Conservation (phyloP, 2,888 invertebrate species). For the Pollenia amentaria region DNA sequence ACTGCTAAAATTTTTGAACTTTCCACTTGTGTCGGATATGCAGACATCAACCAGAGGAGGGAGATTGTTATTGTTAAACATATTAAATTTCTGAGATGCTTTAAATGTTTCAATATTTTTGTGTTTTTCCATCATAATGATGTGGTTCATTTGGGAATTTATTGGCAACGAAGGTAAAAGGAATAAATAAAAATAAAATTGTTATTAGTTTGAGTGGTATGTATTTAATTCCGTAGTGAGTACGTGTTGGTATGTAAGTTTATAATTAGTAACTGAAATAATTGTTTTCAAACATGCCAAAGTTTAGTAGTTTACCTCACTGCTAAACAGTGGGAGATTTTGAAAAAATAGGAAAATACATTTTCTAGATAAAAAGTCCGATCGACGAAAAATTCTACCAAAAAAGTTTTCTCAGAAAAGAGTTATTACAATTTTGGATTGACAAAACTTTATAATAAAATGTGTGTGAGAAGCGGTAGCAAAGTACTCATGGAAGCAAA, state of each 20-base stretch:
- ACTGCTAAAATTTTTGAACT: conserved; percentile 84
- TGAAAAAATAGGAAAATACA: too few relatives aligned
- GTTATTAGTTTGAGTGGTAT: too few relatives aligned
- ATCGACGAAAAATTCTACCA: too few relatives aligned
- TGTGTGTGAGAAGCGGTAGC: too few relatives aligned
- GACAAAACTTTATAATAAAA: too few relatives aligned
- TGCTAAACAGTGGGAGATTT: too few relatives aligned
- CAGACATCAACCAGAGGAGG: conserved; percentile 26
- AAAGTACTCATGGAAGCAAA: too few relatives aligned
- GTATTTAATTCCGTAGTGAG: background rate
- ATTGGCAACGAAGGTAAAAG: background rate
- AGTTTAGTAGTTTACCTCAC: background rate
- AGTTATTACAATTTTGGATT: too few relatives aligned
- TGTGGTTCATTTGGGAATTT: background rate
- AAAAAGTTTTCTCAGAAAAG: too few relatives aligned
- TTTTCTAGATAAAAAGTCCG: too few relatives aligned
- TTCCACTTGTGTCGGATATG: conserved; percentile 26
- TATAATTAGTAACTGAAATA: conserved; percentile 10
- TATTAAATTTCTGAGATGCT: conserved; percentile 47
- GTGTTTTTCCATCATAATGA: background rate
- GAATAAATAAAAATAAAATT: background rate
- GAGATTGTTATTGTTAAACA: conserved; percentile 10
- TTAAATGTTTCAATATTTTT: background rate
- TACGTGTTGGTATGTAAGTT: background rate
- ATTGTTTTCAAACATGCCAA: conserved; percentile 24